Base-by-base conservation (phyloP, 2,888 invertebrate genomes). In the Andrena bucephala region DNA sequence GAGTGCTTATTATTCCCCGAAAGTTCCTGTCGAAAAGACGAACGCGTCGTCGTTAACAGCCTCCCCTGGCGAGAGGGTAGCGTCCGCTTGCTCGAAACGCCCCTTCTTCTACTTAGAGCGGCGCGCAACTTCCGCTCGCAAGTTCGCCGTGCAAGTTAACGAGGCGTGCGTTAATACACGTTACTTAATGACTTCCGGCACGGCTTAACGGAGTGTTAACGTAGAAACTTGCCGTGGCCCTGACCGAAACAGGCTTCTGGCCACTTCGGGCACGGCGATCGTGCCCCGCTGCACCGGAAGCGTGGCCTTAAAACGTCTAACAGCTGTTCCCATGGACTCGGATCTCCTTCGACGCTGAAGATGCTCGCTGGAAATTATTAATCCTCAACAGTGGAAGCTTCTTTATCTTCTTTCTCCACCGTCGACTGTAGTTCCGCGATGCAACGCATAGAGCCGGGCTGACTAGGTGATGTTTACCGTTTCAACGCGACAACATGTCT, bases 181-280 rank as follows among this genome's bases (percentile, higher is more conserved):
- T 77, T 81, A 81, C 63, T 77, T 81, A 80, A 80, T 76, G 81
- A 84, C 81, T 86, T 80, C 63, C 71, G 68, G 75, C 48, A 42
- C 67, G 59, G 57, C 33, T 84, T 71, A 77, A 81, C 74, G 71
- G n/a, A 76, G 74, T 50, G 74, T 60, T 82, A 75, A 74, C 63
- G 81, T 66, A n/a, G 72, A 74, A 78, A 84, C 67, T 84, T 83
- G 76, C 24, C 62, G 27, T 36, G 60, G 27, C 63, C 65, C 59
- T 81, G 73, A 69, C 72, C 69, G 72, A 62, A 81, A 67, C 31
- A 16, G 52, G 24, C 54, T 68, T 31, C 67, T 62, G 60, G 71
- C 42, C 69, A 76, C 42, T 54, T 57, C 48, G 8, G 27, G 59
- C 57, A 27, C 27, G 66, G 67, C 74, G 65, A 71, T 50, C 70